phyloP scores from a whole-genome alignment of 2,113 vertebrate species.

The Nycticorax nycticorax region DNA sequence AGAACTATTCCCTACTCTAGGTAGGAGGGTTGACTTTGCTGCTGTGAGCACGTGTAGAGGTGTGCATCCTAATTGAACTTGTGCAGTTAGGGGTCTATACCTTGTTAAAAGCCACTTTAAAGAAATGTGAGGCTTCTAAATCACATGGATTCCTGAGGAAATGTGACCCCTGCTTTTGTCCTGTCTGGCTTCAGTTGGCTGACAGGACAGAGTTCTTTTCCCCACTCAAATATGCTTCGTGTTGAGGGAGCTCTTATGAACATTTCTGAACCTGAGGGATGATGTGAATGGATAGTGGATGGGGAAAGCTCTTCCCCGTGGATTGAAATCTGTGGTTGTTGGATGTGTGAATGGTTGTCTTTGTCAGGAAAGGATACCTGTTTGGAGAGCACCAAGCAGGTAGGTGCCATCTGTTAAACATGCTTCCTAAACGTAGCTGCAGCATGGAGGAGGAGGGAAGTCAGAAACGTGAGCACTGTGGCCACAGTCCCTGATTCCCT shows the following conservation, averaged over 20 bases:
- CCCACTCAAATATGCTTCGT: rapidly evolving
- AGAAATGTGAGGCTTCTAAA: neutral
- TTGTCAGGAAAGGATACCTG: neutral
- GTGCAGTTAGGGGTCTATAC: neutral
- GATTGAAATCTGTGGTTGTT: neutral
- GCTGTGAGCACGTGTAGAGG: neutral
- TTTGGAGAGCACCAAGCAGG: neutral
- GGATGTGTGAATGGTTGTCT: neutral
- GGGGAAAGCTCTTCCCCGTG: neutral
- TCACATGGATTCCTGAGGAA: neutral
- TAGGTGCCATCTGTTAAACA: rapidly evolving
- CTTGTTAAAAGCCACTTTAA: neutral
- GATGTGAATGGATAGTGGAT: neutral
- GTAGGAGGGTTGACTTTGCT: neutral
- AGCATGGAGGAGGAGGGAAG: neutral
- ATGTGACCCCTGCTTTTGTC: neutral
- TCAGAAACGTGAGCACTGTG: neutral
- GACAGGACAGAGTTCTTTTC: neutral
- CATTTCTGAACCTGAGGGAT: neutral
- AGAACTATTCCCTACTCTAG: neutral
- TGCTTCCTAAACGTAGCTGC: neutral
- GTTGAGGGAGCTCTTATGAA: neutral
- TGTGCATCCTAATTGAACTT: neutral
- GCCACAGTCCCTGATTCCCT: neutral
- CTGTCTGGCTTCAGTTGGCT: neutral